phyloP scores from a whole-genome alignment of 64 coral and sea anemone species.

The Platygyra sinensis region DNA sequence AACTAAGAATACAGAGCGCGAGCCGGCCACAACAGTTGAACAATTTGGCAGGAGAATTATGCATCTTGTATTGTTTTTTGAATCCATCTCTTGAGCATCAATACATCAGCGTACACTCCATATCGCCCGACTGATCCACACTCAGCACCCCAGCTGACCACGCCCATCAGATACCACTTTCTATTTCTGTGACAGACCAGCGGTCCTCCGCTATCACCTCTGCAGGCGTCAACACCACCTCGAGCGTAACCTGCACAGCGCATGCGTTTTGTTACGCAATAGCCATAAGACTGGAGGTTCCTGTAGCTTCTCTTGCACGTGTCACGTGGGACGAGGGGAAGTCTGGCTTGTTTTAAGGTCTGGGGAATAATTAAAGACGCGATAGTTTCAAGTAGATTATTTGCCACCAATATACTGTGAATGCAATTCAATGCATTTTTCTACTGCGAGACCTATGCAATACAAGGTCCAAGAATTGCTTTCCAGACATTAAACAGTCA shows the following conservation, averaged over 20 bases:
- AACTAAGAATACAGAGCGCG: too few species aligned
- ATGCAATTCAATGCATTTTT: too few species aligned
- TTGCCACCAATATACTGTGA: too few species aligned
- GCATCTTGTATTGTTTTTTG: not conserved
- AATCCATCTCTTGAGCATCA: conserved; percentile 58
- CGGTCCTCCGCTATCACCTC: conserved; percentile 55
- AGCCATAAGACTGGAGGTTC: conserved; percentile 1
- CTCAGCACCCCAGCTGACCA: conserved; percentile 43
- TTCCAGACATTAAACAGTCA: too few species aligned
- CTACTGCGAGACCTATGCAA: too few species aligned
- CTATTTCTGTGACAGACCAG: conserved; percentile 30
- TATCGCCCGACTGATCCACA: conserved; percentile 26
- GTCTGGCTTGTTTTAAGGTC: conserved; percentile 39
- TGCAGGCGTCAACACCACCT: conserved; percentile 31
- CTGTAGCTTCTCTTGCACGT: conserved; percentile 41
- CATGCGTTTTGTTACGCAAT: conserved; percentile 60
- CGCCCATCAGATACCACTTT: conserved; percentile 49
- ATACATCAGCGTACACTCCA: conserved; percentile 61
- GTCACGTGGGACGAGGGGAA: conserved; percentile 43
- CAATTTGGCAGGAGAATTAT: too few species aligned
- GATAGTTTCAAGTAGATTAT: too few species aligned
- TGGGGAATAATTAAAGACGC: not conserved
- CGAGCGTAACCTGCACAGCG: conserved; percentile 58
- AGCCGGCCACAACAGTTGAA: too few species aligned
- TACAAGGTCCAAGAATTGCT: too few species aligned